Percentiles rank a stretch among this genome's conserved stretches.
Evolutionary conservation across 1,140 invertebrate species (phyloP).

Genomic region (Neelides sp.): DNA sequence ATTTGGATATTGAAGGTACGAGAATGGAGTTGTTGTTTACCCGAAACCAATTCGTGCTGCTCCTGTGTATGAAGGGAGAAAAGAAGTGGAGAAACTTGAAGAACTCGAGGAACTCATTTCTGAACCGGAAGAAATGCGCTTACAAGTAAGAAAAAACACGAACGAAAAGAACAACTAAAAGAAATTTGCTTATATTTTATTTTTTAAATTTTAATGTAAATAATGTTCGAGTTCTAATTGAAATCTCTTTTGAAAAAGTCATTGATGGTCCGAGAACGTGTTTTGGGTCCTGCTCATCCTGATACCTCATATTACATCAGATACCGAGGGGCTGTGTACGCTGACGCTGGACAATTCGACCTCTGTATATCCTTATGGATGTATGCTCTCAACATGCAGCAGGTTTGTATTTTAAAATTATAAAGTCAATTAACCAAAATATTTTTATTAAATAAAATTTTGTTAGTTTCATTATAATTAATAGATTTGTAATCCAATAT

Average conservation of each 20-base stretch:
- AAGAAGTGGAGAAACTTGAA: conserved; percentile 63
- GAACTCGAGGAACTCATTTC: conserved; percentile 72
- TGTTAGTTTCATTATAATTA: neutral
- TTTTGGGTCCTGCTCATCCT: conserved; percentile 82
- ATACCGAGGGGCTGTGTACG: conserved; percentile 84
- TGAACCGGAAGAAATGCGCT: conserved; percentile 88
- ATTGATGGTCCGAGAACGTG: conserved; percentile 79
- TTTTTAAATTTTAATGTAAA: neutral
- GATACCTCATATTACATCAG: conserved; percentile 93
- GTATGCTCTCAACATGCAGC: conserved; percentile 93
- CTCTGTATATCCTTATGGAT: conserved; percentile 88
- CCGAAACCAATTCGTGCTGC: conserved; percentile 53
- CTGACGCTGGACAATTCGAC: conserved; percentile 81
- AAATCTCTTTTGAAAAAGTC: conserved; percentile 39
- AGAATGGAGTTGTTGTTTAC: conserved; percentile 44
- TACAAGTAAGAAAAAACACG: conserved; percentile 64
- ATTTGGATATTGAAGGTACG: conserved; percentile 36
- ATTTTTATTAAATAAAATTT: neutral
- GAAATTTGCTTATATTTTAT: no score
- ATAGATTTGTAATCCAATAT: no score
- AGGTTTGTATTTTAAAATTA: conserved; percentile 35
- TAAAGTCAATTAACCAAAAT: conserved; percentile 4
- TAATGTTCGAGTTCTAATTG: neutral
- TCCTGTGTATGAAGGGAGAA: conserved; percentile 72
- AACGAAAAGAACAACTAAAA: no score